Evolutionary conservation across 2,888 invertebrate genomes (phyloP), one percentile per base, ranked within the genome.

Genomic region (Agelastica alni): DNA sequence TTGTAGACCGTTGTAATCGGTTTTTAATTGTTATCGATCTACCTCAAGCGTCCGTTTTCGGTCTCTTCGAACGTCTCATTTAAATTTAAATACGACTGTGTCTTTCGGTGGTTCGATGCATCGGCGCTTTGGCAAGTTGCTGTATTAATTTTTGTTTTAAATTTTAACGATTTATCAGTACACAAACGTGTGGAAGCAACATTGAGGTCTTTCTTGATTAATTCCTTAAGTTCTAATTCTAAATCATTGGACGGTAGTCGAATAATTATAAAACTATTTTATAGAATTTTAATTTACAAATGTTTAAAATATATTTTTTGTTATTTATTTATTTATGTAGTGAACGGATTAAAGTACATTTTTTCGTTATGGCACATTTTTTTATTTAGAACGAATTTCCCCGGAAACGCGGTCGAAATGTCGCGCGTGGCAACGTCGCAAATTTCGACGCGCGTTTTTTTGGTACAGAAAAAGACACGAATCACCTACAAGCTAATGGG

Each of bases 241-340:
- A 39, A 39, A 39, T 18, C 37, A 39, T 39, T 16, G 37, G n/a
- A 39, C 37, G 20, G 10, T 17, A 39, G 37, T 39, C 37, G 37
- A 39, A 39, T 39, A 39, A 39, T 39, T 39, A 39, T 39, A 39
- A 34, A 39, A 39, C 37, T 39, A 39, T 39, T 39, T 39, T 39
- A 39, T 39, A 39, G 17, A 39, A 39, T 39, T 39, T 39, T 39
- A 39, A 39, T 39, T 39, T 39, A 39, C 37, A 39, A 39, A 39
- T 39, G 37, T 39, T 39, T 39, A 39, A 39, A 39, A 39, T 39
- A 39, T 39, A 39, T 39, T 39, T 39, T 39, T 66, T 67, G 20
- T 32, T 32, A 45, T 32, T 32, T 31, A 32, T 45, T 31, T 45
- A 45, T 45, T 45, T 45, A 45, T 32, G 30, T 32, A 45, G 45